Conservation (phyloP, 2,113 vertebrate genomes). For the Probosciger aterrimus region DNA sequence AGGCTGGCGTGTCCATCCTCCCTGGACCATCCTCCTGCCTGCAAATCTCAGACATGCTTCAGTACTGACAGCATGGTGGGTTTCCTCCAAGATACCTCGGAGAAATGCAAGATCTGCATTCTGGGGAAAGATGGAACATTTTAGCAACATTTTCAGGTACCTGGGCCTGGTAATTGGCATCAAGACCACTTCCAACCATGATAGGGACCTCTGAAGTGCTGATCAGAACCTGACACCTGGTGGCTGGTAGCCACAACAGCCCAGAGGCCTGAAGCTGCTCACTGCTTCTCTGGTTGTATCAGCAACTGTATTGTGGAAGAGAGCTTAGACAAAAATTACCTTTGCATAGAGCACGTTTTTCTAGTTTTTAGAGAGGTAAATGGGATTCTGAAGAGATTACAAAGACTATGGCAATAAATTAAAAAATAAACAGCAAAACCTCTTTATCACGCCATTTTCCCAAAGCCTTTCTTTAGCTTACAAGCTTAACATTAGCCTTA, state of each 20-base stretch:
- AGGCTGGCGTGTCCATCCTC: not conserved
- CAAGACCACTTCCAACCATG: fast-evolving
- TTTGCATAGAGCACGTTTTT: fast-evolving
- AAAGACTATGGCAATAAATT: not conserved
- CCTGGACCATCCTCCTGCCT: not conserved
- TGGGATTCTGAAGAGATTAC: not conserved
- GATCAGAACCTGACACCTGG: slow-evolving; percentile 38
- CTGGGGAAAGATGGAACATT: not conserved
- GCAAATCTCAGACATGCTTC: not conserved
- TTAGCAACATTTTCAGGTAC: not conserved
- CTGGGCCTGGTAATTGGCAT: not conserved
- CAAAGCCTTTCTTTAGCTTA: not conserved
- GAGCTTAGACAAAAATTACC: not conserved
- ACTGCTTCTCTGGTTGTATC: fast-evolving
- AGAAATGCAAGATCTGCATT: not conserved
- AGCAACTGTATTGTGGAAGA: not conserved
- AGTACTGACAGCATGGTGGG: not conserved
- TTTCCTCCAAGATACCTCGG: not conserved
- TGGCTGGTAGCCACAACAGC: not conserved
- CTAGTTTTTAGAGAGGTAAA: not conserved
- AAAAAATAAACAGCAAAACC: not conserved
- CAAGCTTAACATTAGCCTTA: not conserved
- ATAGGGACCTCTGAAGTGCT: fast-evolving
- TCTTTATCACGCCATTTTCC: not conserved
- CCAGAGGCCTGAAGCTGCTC: too few species aligned